Evolutionary conservation across 2,888 invertebrate species (phyloP), one percentile per base, ranked within the genome.

Genomic region (Drosophila niveifrons): DNA sequence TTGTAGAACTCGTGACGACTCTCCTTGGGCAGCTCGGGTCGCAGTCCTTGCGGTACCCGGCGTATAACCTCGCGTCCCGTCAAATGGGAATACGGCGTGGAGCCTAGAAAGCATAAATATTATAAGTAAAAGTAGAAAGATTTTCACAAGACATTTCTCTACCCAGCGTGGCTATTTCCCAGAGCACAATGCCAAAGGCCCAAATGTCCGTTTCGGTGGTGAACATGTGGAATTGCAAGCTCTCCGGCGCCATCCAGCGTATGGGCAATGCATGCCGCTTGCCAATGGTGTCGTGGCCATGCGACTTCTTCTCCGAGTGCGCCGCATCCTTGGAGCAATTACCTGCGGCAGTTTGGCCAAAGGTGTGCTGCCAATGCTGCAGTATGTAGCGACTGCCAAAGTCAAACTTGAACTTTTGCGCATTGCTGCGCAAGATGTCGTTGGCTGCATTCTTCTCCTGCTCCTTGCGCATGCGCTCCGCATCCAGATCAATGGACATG

Each of bases 111-210:
- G 18, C 28, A 0, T 34, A 18, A 6, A 0, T 0, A 6, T 0
- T 7, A 0, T 63, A 11, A 66, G 34, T 18, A 58, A 11, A 13
- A 18, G 0, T 7, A 1, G 3, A 11, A 6, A 2, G 11, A 23
- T 8, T 2, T 23, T n/a, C 6, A 9, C 7, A 7, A 36, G 36
- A 36, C 11, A 4, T 11, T 0, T 18, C 48, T 23, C 73, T 81
- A 96, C 97, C 97, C 80, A 97, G 93, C 8, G 97, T 97, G 43
- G 97, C 96, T 69, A 97, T 96, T 93, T 97, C 97, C 97, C 97
- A 97, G 81, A 97, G 93, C 43, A 97, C 93, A 56, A 97, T 96
- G 15, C 97, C 97, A 88, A 96, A 97, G 36, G 97, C 96, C 97
- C 97, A 97, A 3, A 97, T 96, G 85, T 97, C 97, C 0, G 96